Evolutionary conservation across 2,797 vertebrate genomes (phyloP).

Genomic region (Ispidina picta): DNA sequence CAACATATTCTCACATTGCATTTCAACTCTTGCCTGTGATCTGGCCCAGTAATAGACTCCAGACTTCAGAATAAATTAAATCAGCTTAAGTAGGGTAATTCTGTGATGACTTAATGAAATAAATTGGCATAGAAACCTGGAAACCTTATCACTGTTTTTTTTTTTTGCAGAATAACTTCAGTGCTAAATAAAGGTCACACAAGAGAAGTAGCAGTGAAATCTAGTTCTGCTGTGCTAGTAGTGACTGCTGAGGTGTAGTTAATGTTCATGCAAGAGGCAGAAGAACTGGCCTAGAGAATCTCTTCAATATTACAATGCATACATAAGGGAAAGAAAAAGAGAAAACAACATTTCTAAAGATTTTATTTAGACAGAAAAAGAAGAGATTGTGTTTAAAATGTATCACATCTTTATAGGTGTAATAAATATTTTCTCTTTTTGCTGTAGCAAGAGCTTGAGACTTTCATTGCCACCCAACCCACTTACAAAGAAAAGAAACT

Average conservation of each 20-base stretch:
- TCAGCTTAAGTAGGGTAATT: not conserved
- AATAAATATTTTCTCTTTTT: not conserved
- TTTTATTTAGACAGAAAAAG: not conserved
- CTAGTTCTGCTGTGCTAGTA: not conserved
- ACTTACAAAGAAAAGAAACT: slow-evolving; percentile 6
- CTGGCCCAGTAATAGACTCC: not conserved
- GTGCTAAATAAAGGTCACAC: not conserved
- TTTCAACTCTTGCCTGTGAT: not conserved
- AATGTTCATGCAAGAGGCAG: not conserved
- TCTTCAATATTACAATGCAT: not conserved
- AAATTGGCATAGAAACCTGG: not conserved
- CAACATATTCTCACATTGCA: not conserved
- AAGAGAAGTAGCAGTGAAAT: not conserved
- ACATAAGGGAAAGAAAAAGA: not conserved
- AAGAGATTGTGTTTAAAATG: not conserved
- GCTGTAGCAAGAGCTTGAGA: not conserved
- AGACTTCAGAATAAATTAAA: not conserved
- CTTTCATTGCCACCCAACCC: not conserved
- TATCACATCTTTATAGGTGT: not conserved
- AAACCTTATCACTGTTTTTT: not conserved
- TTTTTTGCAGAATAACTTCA: not conserved
- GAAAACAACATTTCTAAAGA: not conserved
- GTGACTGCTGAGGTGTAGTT: not conserved
- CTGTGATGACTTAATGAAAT: not conserved
- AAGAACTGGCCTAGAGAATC: not conserved